A percentile compares a stretch with the other conserved stretches of the same genome.
phyloP scores from a whole-genome alignment of 1,140 invertebrate species.

The Sitophilus oryzae region DNA sequence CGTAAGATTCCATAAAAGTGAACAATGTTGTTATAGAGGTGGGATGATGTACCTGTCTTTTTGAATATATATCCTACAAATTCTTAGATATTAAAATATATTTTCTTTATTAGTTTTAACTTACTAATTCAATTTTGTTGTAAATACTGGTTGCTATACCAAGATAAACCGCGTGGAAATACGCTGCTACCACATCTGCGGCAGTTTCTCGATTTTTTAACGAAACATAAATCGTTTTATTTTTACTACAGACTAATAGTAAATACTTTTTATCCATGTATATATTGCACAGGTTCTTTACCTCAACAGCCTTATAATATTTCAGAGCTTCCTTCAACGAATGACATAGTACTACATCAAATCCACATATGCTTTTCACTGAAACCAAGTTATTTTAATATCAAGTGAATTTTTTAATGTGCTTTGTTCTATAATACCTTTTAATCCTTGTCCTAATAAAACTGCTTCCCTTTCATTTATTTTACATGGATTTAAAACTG shows the following conservation, averaged over 20 bases:
- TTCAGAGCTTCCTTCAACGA: slow-evolving; percentile 49
- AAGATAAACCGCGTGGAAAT: slow-evolving; percentile 49
- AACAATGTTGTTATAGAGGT: slow-evolving; percentile 34
- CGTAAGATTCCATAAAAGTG: slow-evolving; percentile 36
- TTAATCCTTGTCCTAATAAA: slow-evolving; percentile 47
- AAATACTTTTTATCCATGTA: slow-evolving; percentile 47
- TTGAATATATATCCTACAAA: slow-evolving; percentile 32
- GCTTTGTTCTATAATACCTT: too few relatives aligned
- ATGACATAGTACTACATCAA: slow-evolving; percentile 48
- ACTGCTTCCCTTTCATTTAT: slow-evolving; percentile 58
- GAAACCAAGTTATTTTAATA: too few relatives aligned
- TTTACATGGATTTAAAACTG: slow-evolving; percentile 46
- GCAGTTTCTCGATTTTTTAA: slow-evolving; percentile 44
- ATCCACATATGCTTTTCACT: slow-evolving; percentile 50
- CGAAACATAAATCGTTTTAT: slow-evolving; percentile 46
- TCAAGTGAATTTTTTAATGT: too few relatives aligned
- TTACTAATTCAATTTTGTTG: slow-evolving; percentile 35
- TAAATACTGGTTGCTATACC: slow-evolving; percentile 41
- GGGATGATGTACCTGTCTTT: slow-evolving; percentile 36
- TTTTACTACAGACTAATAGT: slow-evolving; percentile 45
- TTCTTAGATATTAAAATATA: not conserved
- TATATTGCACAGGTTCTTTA: slow-evolving; percentile 39
- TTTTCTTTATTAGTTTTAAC: slow-evolving; percentile 7
- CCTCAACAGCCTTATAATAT: slow-evolving; percentile 38
- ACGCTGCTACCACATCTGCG: slow-evolving; percentile 48